Percentiles rank a stretch among this genome's conserved stretches.
These are phyloP conservation scores for Drosophila sulfurigaster DNA, from an alignment of 1,140 invertebrate genomes.

Conservation along the genomic window DNA sequence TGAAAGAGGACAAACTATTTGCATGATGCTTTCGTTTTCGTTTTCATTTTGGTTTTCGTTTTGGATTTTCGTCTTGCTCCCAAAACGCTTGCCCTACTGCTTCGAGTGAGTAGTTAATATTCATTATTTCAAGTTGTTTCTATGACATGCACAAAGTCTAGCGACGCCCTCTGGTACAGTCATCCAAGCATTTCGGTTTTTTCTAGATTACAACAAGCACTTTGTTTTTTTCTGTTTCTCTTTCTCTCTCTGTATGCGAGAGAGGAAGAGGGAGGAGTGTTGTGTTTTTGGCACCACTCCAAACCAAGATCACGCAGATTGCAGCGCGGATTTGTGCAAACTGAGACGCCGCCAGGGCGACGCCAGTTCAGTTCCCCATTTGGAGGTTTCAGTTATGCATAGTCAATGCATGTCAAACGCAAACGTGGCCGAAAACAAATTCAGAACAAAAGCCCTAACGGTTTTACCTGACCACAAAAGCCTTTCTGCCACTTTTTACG, in stretches of 20 bases:
- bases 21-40: conserved; percentile 1
- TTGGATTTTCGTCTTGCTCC: not conserved
- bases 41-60: not conserved
- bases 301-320: conserved; percentile 71
- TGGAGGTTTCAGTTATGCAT: conserved; percentile 51
- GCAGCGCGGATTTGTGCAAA: conserved; percentile 59
- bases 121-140: conserved; percentile 65
- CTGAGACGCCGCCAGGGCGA: conserved; percentile 47
- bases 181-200: conserved; percentile 54
- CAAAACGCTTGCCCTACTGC: conserved; percentile 16
- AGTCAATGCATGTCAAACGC: conserved; percentile 80
- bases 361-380: conserved; percentile 27
- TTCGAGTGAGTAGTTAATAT: conserved; percentile 50
- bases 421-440: conserved; percentile 61
- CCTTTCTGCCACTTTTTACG: not conserved
- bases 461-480: conserved; percentile 73
- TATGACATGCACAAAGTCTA: conserved; percentile 72
- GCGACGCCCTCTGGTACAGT: conserved; percentile 36
- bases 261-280: not conserved
- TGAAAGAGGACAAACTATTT: conserved; percentile 9
- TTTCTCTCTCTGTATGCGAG: not conserved
- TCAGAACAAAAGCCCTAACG: conserved; percentile 67
- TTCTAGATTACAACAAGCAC: conserved; percentile 53
- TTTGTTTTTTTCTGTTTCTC: conserved; percentile 21
- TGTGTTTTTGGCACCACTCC: conserved; percentile 53